Evolutionary conservation across 2,113 vertebrate species (phyloP).

Genomic region (Ornithorhynchus anatinus): DNA sequence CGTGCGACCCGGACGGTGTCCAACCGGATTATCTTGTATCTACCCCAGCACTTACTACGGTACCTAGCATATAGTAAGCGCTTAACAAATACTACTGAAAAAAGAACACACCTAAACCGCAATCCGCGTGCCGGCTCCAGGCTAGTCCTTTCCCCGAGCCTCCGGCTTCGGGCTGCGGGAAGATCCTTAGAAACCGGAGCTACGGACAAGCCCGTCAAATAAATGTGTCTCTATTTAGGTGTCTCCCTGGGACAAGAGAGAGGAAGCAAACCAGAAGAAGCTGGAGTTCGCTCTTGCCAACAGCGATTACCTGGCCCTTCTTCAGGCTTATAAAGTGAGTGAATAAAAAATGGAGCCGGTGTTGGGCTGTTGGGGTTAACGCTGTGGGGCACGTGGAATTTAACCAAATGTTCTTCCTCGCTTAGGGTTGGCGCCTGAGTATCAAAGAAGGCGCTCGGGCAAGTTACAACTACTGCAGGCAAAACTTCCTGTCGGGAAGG

Average conservation of each 20-base stretch:
- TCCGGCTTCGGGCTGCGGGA: too few species aligned
- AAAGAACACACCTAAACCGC: too few species aligned
- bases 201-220: too few species aligned
- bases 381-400: not conserved
- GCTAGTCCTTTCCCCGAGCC: too few species aligned
- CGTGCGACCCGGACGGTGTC: too few species aligned
- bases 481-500: conserved; percentile 91
- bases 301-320: conserved; percentile 92
- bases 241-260: conserved; percentile 95
- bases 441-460: conserved; percentile 76
- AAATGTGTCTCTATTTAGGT: conserved; percentile 72
- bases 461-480: conserved; percentile 85
- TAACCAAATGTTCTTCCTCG: conserved; percentile 18
- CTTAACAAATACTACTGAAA: too few species aligned
- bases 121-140: too few species aligned
- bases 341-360: not conserved
- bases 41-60: too few species aligned
- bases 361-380: not conserved
- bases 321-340: conserved; percentile 91
- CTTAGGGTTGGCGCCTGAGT: conserved; percentile 86
- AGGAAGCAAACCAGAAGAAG: conserved; percentile 94
- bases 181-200: too few species aligned
- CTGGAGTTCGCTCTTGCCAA: conserved; percentile 86
- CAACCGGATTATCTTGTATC: too few species aligned
- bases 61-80: too few species aligned